Percentiles rank a stretch among this genome's conserved stretches.
These are phyloP conservation scores for Chroicocephalus ridibundus DNA, from an alignment of 2,113 vertebrate species.

Conservation along the genomic window DNA sequence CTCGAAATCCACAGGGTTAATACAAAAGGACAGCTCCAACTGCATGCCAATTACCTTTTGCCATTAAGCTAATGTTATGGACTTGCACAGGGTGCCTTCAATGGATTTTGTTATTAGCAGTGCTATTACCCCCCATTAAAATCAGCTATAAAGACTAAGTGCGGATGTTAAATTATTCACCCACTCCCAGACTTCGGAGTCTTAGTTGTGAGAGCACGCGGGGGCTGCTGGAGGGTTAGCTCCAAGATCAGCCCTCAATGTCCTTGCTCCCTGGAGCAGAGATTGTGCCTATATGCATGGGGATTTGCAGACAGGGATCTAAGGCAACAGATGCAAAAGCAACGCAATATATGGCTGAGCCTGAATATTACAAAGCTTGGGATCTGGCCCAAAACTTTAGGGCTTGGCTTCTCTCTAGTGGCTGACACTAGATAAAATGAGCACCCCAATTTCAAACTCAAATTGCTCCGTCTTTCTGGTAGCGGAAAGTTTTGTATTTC, in stretches of 20 bases:
- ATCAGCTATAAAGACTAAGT: constrained; percentile 53
- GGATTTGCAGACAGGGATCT: not conserved
- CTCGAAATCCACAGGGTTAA: constrained; percentile 65
- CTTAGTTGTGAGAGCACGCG: not conserved
- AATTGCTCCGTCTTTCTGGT: not conserved
- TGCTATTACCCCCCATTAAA: constrained; percentile 75
- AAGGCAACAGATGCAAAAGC: not conserved
- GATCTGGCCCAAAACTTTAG: not conserved
- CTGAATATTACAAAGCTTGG: not conserved
- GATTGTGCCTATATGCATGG: accelerated
- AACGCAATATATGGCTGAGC: not conserved
- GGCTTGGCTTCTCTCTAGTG: not conserved
- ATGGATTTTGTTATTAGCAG: constrained; percentile 73
- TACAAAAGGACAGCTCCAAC: constrained; percentile 58
- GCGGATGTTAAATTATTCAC: constrained; percentile 72
- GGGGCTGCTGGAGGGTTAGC: not conserved
- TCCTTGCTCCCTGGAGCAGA: not conserved
- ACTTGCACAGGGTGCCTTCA: constrained; percentile 68
- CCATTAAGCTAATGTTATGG: constrained; percentile 79
- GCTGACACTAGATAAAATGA: not conserved
- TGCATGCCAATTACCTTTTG: constrained; percentile 72
- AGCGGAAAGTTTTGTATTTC: not conserved
- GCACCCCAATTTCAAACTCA: not conserved
- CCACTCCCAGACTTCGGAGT: constrained; percentile 58
- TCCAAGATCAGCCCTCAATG: not conserved